Base-by-base conservation (phyloP, 2,113 vertebrate genomes). In the Chionomys nivalis region DNA sequence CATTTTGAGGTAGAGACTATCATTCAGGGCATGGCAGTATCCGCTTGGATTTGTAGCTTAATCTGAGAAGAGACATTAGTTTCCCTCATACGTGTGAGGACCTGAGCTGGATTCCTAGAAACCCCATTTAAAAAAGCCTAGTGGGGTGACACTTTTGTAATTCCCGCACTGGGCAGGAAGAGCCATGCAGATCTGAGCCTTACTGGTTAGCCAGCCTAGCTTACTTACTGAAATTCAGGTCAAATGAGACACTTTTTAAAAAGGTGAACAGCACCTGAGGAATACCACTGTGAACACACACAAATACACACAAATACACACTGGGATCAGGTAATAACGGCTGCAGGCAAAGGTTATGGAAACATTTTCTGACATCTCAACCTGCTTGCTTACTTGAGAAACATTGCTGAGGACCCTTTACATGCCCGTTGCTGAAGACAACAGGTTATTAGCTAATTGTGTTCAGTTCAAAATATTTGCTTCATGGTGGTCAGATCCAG, bases 1-100 rank as follows among this genome's bases (percentile, higher is more conserved):
- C 49, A 97, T 99, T 89, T 94, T 99, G 93, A 99, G 99, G 99
- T 99, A 96, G 68, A 70, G 77, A 44, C 1, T 3, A 33, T 39
- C 36, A 19, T 17, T 81, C 36, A 23, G 16, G 68, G 36, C 28
- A 7, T 33, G 14, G 4, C 3, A 75, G 3, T 17, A 26, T 36
- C 61, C 39, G 39, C 44, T 89, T 65, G 26, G n/a, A 61, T 49
- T 31, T 26, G 42, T 12, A 44, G 33, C 5, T 26, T 47, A 31
- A 24, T 24, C 8, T 36, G 11, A 55, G 39, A 47, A 55, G 39
- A 72, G 68, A 19, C 23, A 19, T 11, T n/a, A 19, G 36, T 39
- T 72, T 70, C 12, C 33, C 33, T 39, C 6, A 33, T 39, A 72
- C 10, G 0, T 55, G 1, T 28, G 36, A 73, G 68, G 49, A 85